These are phyloP conservation scores for Atta colombica DNA, from an alignment of 1,140 invertebrate genomes.

Conservation along the genomic window DNA sequence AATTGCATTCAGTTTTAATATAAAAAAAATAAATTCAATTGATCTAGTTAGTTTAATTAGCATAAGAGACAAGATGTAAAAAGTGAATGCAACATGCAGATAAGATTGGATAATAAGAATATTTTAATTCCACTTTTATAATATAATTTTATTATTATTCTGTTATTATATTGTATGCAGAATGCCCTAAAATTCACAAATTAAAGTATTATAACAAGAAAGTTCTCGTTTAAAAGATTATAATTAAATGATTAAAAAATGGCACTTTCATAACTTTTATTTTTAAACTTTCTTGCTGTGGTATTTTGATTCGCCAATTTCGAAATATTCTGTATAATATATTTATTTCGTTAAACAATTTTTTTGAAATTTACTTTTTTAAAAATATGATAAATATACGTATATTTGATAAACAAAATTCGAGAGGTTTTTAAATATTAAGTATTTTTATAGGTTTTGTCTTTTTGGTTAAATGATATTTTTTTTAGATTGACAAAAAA, in stretches of 20 bases:
- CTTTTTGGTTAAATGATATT: background rate
- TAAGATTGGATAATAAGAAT: background rate
- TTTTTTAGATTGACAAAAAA: background rate
- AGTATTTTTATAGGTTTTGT: background rate
- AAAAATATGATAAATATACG: background rate
- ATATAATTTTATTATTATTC: no score
- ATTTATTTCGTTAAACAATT: background rate
- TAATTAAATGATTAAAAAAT: no score
- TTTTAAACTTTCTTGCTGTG: no score
- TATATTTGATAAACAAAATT: constrained; percentile 1
- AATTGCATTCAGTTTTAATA: constrained; percentile 19
- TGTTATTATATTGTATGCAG: no score
- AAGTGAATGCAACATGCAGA: background rate
- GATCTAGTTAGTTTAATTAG: background rate
- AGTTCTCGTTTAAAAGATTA: no score
- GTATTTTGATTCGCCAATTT: no score
- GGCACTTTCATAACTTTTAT: no score
- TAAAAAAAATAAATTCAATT: background rate
- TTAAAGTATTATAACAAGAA: no score
- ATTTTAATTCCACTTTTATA: background rate
- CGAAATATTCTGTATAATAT: background rate
- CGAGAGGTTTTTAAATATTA: background rate
- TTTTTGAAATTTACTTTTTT: background rate
- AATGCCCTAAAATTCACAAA: no score
- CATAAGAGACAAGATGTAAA: background rate